Evolutionary conservation across 2,888 invertebrate species (phyloP).

Genomic region (Leistus spinibarbis): DNA sequence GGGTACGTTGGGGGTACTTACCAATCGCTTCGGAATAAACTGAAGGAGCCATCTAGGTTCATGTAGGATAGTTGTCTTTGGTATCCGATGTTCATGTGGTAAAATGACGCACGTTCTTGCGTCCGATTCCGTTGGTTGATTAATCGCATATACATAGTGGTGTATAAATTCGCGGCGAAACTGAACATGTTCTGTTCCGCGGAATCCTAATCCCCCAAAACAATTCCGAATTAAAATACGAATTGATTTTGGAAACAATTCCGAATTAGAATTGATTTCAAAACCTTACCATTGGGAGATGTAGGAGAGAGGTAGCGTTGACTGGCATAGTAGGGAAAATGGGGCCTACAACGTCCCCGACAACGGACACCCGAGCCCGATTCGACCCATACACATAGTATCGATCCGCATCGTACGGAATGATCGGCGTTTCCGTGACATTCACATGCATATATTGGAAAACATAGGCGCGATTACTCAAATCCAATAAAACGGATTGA

Average conservation of each 20-base stretch:
- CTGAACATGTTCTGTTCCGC: constrained; percentile 97
- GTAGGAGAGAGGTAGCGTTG: constrained; percentile 80
- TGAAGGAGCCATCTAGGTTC: constrained; percentile 89
- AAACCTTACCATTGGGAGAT: constrained; percentile 70
- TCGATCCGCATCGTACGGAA: constrained; percentile 88
- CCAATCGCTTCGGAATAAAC: constrained; percentile 91
- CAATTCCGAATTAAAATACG: constrained; percentile 3
- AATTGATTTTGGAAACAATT: not conserved
- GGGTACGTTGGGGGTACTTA: constrained; percentile 52
- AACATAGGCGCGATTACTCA: constrained; percentile 89
- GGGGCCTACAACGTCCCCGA: constrained; percentile 92
- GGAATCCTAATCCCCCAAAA: constrained; percentile 65
- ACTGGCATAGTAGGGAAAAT: constrained; percentile 93
- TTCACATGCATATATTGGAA: constrained; percentile 96
- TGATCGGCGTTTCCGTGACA: constrained; percentile 90
- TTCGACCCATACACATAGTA: constrained; percentile 96
- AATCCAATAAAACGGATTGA: constrained; percentile 88
- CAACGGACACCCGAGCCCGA: constrained; percentile 78
- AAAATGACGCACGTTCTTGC: constrained; percentile 80
- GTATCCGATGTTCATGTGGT: constrained; percentile 87
- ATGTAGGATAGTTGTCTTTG: constrained; percentile 91
- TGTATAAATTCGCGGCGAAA: constrained; percentile 93
- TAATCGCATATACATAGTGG: constrained; percentile 86
- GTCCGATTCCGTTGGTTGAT: constrained; percentile 87
- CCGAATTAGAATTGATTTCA: not conserved